Base-by-base conservation (phyloP, 2,888 invertebrate genomes). In the Hirtodrosophila duncani region DNA sequence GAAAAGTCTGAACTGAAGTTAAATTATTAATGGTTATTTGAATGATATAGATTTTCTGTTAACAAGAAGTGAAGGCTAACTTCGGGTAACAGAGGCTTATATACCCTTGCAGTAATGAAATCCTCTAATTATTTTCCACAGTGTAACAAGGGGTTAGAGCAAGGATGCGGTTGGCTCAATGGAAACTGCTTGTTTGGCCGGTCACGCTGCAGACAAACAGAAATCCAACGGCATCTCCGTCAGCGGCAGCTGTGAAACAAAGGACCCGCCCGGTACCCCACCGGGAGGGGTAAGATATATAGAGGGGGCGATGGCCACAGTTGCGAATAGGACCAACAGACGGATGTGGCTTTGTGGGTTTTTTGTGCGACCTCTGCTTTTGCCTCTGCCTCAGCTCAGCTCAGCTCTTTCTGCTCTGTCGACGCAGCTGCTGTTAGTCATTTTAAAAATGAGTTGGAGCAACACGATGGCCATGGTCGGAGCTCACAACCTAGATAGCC, bases 331-430 rank as follows among this genome's bases (percentile, higher is more conserved):
- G 26, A 26, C 36, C 46, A 27, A 62, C 67, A 81, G 68, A 55
- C 75, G 75, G 81, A 81, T 79, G 81, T 75, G 78, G 77, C 66
- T 78, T 80, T 81, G 75, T 64, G 81, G 81, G 65, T 64, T 66
- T 67, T 68, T 50, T 63, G 56, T 71, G 66, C 58, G 48, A 63
- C 57, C 66, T 62, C 67, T 59, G 53, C 37, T 9, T 18, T 30
- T 34, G 51, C 33, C 18, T 24, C 29, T 18, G 46, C 26, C 13
- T n/a, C 34, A 20, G 37, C 39, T n/a, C n/a, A n/a, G n/a, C 36
- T 6, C 33, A 21, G 45, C 7, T n/a, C n/a, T n/a, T n/a, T n/a
- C n/a, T n/a, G n/a, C 21, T 2, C 33, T 34, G 42, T 39, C 39
- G 37, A 65, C 68, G 55, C 58, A 65, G 57, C 56, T 65, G 65